Percentiles rank a stretch among this genome's conserved stretches.
These are phyloP conservation scores for Miniopterus natalensis DNA, from an alignment of 2,113 vertebrate genomes.

Conservation along the genomic window DNA sequence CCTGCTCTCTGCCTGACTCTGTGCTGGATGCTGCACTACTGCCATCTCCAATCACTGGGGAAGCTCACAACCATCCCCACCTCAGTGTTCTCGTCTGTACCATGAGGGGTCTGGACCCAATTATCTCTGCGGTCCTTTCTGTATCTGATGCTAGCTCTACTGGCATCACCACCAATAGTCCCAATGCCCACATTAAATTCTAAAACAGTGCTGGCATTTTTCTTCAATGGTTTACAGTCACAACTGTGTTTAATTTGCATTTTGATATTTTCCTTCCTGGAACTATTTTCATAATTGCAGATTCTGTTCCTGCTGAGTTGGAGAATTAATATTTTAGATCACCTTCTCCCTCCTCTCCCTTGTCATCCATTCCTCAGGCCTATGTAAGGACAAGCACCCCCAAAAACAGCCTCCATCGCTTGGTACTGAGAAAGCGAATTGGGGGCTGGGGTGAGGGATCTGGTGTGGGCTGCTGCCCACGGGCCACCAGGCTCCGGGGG, in stretches of 20 bases:
- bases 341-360: background rate
- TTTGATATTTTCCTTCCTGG: slow-evolving; percentile 48
- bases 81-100: background rate
- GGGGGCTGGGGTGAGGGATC: background rate
- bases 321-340: background rate
- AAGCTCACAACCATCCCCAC: background rate
- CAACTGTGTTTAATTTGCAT: slow-evolving; percentile 35
- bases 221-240: background rate
- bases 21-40: background rate
- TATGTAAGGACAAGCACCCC: background rate
- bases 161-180: background rate
- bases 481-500: background rate
- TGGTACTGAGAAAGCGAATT: background rate
- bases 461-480: background rate
- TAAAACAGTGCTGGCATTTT: background rate
- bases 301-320: slow-evolving; percentile 9
- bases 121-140: background rate
- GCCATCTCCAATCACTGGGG: background rate
- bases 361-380: background rate
- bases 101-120: background rate
- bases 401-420: background rate
- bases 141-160: background rate
- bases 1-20: background rate
- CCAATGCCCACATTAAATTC: background rate
- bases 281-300: slow-evolving; percentile 58